Evolutionary conservation across 1,140 invertebrate genomes (phyloP), one percentile per base, ranked within the genome.

Genomic region (Trypoxylus dichotomus): DNA sequence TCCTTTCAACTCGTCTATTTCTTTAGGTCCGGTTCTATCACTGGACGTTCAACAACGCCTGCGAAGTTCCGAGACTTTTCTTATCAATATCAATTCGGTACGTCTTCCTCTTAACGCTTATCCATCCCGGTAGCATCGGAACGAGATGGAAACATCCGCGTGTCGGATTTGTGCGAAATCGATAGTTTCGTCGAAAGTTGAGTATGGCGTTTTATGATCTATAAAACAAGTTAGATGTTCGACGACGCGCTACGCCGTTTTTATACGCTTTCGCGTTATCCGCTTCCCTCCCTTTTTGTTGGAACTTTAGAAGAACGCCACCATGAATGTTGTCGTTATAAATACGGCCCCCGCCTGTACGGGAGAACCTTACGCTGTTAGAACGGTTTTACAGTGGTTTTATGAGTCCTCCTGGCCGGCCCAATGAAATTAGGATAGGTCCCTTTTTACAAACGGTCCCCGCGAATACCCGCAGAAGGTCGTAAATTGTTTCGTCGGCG

Each of bases 241-340:
- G 47, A 54, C 47, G 47, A 54, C 47, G 47, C 47, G 47, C 47
- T 54, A 54, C 47, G 19, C 47, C 47, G 47, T 54, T 54, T 54
- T 54, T 54, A 54, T 54, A 54, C 47, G 32, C 47, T 15, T 6
- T 19, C 15, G 47, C 15, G 47, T 54, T 54, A 54, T 54, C 19
- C 47, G 19, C 5, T n/a, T 19, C 47, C 47, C 47, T 54, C 19
- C 32, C 32, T 37, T 37, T 8, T 8, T 37, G 32, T 8, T 8
- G 32, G 32, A 37, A 37, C 32, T 37, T 8, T 37, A 37, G 5
- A 37, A 37, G 10, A 0, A 8, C 32, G 10, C 10, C 47, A 19
- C 47, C 47, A 54, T 54, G 47, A 54, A 54, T 19, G 47, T 54
- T 19, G 47, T 54, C 19, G 15, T 54, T 54, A 54, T 54, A 54